Base-by-base conservation (phyloP, 2,797 vertebrate species). In the Cossypha polioptera region DNA sequence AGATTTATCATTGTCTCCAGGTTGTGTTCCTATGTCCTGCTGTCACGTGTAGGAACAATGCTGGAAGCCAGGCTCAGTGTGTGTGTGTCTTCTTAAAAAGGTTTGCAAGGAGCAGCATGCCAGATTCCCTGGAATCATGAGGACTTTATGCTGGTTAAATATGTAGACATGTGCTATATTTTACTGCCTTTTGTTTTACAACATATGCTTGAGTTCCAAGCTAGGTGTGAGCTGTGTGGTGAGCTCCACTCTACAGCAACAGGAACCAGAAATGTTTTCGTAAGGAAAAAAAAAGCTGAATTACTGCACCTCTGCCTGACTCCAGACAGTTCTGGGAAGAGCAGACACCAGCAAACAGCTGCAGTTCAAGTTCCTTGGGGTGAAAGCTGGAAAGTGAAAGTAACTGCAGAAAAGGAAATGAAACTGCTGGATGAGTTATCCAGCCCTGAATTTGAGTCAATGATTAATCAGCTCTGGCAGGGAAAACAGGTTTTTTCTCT, bases 351-450 rank as follows among this genome's bases (percentile, higher is more conserved):
- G 33, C 40, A 61, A 48, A 40, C 16, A 65, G 25, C 36, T 68
- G 29, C 10, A 2, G 65, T 86, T 57, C 42, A 2, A 1, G 1
- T 63, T 31, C 19, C 35, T 78, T 35, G 0, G 2, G 18, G 3
- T 50, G 18, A 68, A 62, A 91, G 16, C 38, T 59, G 47, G 47
- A 74, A 94, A 91, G 58, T 40, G 57, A 92, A 94, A 92, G 50
- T 88, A 61, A 74, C 50, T 87, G 35, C 53, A 74, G 63, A 36
- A 57, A 51, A 65, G 58, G 74, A 92, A 94, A 81, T 7, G 8
- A 94, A 96, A 91, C 61, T 58, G 5, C 26, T 29, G 33, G 67
- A 6, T 0, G 21, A 61, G 31, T 68, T 85, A 65, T 40, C 19
- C 25, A 57, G 28, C 31, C 40, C 50, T 18, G 61, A 71, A 53